A percentile compares a stretch with the other conserved stretches of the same genome.
phyloP scores from a whole-genome alignment of 2,888 invertebrate species.

The Blastobasis lacticolella region DNA sequence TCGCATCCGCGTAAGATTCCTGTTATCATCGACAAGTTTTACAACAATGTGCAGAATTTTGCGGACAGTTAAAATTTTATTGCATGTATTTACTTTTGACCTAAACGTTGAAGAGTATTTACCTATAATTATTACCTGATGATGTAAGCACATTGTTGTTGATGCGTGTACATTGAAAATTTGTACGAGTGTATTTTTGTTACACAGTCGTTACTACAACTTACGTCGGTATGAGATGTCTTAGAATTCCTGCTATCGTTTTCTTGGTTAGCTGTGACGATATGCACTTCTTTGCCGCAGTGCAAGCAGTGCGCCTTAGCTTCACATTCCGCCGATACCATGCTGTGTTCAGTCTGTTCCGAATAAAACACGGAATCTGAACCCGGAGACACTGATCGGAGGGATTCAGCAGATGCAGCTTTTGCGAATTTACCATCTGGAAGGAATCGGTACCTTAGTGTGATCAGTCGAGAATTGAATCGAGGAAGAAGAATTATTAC shows the following conservation, averaged over 20 bases:
- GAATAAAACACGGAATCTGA: conserved; percentile 94
- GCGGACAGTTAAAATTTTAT: no score
- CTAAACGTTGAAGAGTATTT: no score
- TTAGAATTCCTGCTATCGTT: conserved; percentile 57
- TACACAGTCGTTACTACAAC: conserved; percentile 12
- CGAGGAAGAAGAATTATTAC: no score
- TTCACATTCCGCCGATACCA: conserved; percentile 69
- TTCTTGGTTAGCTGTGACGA: conserved; percentile 67
- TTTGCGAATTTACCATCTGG: conserved; percentile 75
- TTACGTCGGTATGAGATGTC: conserved; percentile 65
- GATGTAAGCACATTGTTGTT: no score
- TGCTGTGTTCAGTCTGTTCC: conserved; percentile 78
- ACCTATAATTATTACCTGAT: no score
- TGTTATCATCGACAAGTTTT: conserved; percentile 15
- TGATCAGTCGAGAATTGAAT: no score
- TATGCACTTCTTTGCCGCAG: conserved; percentile 87
- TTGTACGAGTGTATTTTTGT: no score
- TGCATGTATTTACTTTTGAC: no score
- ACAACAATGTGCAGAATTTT: no score
- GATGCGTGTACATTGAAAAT: no score
- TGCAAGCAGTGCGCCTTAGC: conserved; percentile 83
- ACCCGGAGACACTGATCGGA: conserved; percentile 91
- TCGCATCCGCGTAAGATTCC: conserved; percentile 69
- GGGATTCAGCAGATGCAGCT: conserved; percentile 89
- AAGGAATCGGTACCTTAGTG: conserved; percentile 8